Evolutionary conservation across 1,140 invertebrate species (phyloP).

Genomic region (Brachionus plicatilis): DNA sequence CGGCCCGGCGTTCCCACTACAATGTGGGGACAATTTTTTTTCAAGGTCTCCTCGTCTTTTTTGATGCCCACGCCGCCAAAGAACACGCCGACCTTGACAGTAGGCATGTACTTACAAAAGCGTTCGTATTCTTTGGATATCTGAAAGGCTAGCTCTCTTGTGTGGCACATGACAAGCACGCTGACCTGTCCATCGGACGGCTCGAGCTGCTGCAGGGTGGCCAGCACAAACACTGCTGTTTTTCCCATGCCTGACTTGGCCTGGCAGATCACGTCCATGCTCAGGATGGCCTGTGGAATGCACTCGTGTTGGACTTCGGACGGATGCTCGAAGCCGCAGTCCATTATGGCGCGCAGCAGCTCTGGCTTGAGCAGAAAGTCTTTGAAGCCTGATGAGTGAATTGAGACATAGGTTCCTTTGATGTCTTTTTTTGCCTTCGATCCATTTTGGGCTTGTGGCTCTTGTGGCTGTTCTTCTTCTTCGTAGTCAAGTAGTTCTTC

Average conservation of each 20-base stretch:
- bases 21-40: slow-evolving; percentile 89
- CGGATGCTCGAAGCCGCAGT: slow-evolving; percentile 99
- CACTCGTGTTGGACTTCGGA: slow-evolving; percentile 99
- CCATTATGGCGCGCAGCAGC: slow-evolving; percentile 91
- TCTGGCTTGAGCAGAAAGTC: slow-evolving; percentile 93
- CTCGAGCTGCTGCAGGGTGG: slow-evolving; percentile 89
- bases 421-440: slow-evolving; percentile 53
- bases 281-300: slow-evolving; percentile 96
- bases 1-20: slow-evolving; percentile 97
- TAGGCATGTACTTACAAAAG: slow-evolving; percentile 94
- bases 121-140: slow-evolving; percentile 98
- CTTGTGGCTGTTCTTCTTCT: slow-evolving; percentile 53
- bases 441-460: slow-evolving; percentile 43
- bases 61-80: slow-evolving; percentile 93
- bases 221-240: slow-evolving; percentile 96
- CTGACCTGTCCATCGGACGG: slow-evolving; percentile 84
- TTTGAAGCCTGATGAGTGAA: slow-evolving; percentile 79
- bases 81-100: slow-evolving; percentile 87
- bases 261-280: slow-evolving; percentile 98
- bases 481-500: slow-evolving; percentile 57
- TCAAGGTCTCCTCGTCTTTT: slow-evolving; percentile 90
- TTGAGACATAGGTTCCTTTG: slow-evolving; percentile 77
- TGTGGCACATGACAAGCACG: slow-evolving; percentile 96
- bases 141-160: slow-evolving; percentile 93
- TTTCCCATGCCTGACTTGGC: slow-evolving; percentile 99